Evolutionary conservation across 2,888 invertebrate species (phyloP).

Genomic region (Epirrhoe tristata): DNA sequence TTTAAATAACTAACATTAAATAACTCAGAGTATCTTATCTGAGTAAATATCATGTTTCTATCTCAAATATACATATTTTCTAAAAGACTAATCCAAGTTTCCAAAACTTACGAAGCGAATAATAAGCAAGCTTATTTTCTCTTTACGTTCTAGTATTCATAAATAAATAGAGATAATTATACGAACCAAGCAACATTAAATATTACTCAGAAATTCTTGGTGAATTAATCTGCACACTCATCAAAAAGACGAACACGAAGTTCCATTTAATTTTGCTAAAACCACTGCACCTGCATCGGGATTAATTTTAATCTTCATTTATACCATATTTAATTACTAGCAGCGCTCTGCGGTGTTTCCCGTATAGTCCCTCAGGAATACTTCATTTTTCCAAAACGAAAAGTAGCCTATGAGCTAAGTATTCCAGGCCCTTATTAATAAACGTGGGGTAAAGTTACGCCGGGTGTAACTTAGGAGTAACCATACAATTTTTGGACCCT

Average conservation of each 20-base stretch:
- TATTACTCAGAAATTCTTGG: conserved; percentile 21
- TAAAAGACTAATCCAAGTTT: neutral
- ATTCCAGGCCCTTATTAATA: too few relatives aligned
- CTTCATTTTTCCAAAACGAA: too few relatives aligned
- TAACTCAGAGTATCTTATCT: too few relatives aligned
- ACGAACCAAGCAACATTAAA: conserved; percentile 2
- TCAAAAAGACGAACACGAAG: conserved; percentile 18
- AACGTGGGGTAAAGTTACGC: too few relatives aligned
- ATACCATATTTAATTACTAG: conserved; percentile 59
- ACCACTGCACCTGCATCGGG: conserved; percentile 49
- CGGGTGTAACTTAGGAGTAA: too few relatives aligned
- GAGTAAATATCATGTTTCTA: too few relatives aligned
- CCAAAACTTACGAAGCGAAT: neutral
- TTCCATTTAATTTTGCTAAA: conserved; percentile 41
- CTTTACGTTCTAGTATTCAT: neutral
- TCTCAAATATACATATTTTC: neutral
- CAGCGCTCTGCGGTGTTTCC: too few relatives aligned
- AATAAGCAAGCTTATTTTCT: neutral
- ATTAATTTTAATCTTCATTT: conserved; percentile 57
- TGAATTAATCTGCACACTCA: conserved; percentile 23
- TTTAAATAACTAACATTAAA: too few relatives aligned
- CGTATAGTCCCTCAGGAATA: too few relatives aligned
- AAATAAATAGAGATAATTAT: conserved; percentile 6
- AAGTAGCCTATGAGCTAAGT: too few relatives aligned
- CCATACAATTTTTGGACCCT: too few relatives aligned